Base-by-base conservation (phyloP, 2,888 invertebrate genomes). In the Cheilosia grossa region DNA sequence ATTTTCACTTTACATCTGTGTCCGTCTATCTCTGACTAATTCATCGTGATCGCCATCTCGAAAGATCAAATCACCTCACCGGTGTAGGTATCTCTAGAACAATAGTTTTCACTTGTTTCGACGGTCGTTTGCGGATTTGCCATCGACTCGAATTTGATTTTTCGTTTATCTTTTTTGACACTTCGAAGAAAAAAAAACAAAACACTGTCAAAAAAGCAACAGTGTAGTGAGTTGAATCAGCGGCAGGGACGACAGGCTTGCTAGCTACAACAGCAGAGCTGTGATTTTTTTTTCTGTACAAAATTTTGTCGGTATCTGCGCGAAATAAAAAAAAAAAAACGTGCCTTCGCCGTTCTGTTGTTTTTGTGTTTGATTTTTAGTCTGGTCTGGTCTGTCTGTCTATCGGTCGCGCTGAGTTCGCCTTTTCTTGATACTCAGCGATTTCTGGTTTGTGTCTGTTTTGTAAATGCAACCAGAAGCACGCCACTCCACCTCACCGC, bases 401-500 rank as follows among this genome's bases (percentile, higher is more conserved):
- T 56, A 78, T 67, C 72, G 77, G 64, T 66, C 40, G 64, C 59
- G 64, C 59, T 63, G 30, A 64, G 82, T 81, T 75, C 37, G 66
- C 70, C 66, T 66, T 54, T 77, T 77, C 64, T 78, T 75, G 77
- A 64, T 69, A 72, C 53, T 54, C 59, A 61, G 74, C 67, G 78
- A 61, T 80, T 80, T 80, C 66, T 79, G 82, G 82, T 73, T 74
- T 79, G 58, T 53, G 77, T 82, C 73, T 78, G 61, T 54, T 78
- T 73, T 73, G 73, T 78, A 78, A 73, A 69, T 75, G 70, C 78
- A 69, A 56, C 51, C 27, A 27, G 27, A 27, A 79, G 33, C 67
- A 51, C 40, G 58, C 42, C 56, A 59, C 63, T n/a, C 51, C 53
- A 59, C 44, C 42, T 56, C 33, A 9, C 15, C 61, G 21, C 24